These are phyloP conservation scores for Unio pictorum DNA, from an alignment of 2,888 invertebrate species.

Conservation along the genomic window DNA sequence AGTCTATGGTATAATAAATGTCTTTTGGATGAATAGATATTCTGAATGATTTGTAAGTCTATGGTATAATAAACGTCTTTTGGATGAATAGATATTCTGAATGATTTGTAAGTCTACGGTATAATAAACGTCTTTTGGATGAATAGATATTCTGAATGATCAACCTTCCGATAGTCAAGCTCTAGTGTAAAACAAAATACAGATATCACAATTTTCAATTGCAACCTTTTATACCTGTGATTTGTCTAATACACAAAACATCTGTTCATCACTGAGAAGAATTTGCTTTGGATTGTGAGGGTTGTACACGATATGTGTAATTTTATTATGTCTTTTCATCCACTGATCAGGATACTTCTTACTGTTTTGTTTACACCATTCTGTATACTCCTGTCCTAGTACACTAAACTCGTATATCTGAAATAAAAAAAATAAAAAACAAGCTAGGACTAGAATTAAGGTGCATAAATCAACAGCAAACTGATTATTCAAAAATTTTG, in stretches of 20 bases:
- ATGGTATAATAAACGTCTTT: too few relatives aligned
- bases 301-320: conserved; percentile 79
- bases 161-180: not conserved
- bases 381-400: conserved; percentile 77
- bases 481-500: too few relatives aligned
- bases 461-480: too few relatives aligned
- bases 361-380: conserved; percentile 77
- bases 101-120: too few relatives aligned
- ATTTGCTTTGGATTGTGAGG: conserved; percentile 78
- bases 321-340: conserved; percentile 76
- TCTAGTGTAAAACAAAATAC: not conserved
- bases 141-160: too few relatives aligned
- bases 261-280: conserved; percentile 82
- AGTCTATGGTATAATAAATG: too few relatives aligned
- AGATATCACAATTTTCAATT: not conserved
- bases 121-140: too few relatives aligned
- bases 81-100: too few relatives aligned
- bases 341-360: conserved; percentile 76
- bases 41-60: too few relatives aligned
- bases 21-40: too few relatives aligned
- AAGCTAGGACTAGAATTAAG: not conserved
- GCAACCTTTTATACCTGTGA: conserved; percentile 70
- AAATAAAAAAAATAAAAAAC: conserved; percentile 42
- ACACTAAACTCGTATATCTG: conserved; percentile 85
- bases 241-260: conserved; percentile 78